Conservation (phyloP, 2,888 invertebrate species). For the Volucella zonaria region DNA sequence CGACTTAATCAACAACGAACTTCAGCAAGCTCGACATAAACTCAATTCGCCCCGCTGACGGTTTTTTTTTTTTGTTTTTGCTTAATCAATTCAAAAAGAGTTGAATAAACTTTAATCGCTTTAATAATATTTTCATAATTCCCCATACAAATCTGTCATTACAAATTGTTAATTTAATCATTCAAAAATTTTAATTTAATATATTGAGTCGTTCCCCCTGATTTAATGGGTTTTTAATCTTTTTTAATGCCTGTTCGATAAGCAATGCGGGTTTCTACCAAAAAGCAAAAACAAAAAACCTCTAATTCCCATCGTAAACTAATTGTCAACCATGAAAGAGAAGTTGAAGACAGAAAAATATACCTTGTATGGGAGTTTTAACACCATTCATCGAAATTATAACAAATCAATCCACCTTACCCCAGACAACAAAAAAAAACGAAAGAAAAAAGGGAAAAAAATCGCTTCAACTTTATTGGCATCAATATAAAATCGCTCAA, state of each 20-base stretch:
- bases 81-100: neutral
- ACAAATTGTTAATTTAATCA: conserved; percentile 30
- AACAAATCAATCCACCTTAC: conserved; percentile 63
- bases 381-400: conserved; percentile 20
- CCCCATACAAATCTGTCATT: conserved; percentile 1
- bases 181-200: conserved; percentile 41
- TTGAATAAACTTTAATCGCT: conserved; percentile 40
- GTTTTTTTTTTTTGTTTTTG: too few species aligned
- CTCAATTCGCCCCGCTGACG: too few species aligned
- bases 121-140: conserved; percentile 24
- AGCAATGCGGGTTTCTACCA: conserved; percentile 46
- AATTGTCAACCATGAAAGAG: conserved; percentile 44
- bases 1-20: too few species aligned
- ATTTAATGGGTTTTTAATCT: conserved; percentile 64
- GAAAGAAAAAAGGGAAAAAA: conserved; percentile 1
- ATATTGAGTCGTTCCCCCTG: conserved; percentile 34
- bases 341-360: neutral
- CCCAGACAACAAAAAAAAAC: neutral
- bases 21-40: too few species aligned
- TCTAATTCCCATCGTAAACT: conserved; percentile 30
- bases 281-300: too few species aligned
- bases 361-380: conserved; percentile 10
- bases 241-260: conserved; percentile 41
- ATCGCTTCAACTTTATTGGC: conserved; percentile 49
- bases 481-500: conserved; percentile 61